Evolutionary conservation across 2,797 vertebrate species (phyloP).

Genomic region (Todus mexicanus): DNA sequence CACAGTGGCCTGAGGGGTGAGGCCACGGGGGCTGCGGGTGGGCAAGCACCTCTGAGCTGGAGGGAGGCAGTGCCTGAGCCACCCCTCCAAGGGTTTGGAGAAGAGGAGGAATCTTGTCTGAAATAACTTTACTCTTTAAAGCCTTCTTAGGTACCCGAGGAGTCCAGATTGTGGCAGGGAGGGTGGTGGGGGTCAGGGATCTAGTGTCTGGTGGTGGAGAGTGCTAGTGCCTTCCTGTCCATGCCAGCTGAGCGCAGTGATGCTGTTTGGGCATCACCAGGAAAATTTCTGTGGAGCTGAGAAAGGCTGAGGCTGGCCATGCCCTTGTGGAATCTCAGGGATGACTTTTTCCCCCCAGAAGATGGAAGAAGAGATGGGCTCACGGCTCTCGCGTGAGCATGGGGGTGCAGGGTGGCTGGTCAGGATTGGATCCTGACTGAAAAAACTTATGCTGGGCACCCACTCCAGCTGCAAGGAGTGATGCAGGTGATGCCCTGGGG

Average conservation of each 20-base stretch:
- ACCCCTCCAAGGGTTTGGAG: not conserved
- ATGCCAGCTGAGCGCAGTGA: rapidly evolving
- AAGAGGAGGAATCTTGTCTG: not conserved
- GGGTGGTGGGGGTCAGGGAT: not conserved
- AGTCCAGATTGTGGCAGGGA: not conserved
- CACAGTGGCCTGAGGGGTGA: rapidly evolving
- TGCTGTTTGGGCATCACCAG: not conserved
- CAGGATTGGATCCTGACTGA: not conserved
- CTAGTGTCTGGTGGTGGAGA: rapidly evolving
- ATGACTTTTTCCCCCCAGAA: not conserved
- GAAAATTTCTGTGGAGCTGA: not conserved
- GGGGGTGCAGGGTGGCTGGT: too few species aligned
- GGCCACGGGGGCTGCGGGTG: not conserved
- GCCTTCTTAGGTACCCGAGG: not conserved
- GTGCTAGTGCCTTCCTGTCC: not conserved
- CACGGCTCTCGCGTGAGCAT: not conserved
- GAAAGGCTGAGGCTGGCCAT: not conserved
- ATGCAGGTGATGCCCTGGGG: not conserved
- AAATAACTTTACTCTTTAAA: not conserved
- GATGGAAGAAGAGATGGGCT: not conserved
- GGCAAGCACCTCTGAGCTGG: too few species aligned
- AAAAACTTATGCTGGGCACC: not conserved
- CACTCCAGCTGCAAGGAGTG: rapidly evolving
- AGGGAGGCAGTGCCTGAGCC: not conserved
- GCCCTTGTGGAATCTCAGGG: rapidly evolving